Evolutionary conservation across 2,113 vertebrate species (phyloP).

Genomic region (Istiophorus platypterus): DNA sequence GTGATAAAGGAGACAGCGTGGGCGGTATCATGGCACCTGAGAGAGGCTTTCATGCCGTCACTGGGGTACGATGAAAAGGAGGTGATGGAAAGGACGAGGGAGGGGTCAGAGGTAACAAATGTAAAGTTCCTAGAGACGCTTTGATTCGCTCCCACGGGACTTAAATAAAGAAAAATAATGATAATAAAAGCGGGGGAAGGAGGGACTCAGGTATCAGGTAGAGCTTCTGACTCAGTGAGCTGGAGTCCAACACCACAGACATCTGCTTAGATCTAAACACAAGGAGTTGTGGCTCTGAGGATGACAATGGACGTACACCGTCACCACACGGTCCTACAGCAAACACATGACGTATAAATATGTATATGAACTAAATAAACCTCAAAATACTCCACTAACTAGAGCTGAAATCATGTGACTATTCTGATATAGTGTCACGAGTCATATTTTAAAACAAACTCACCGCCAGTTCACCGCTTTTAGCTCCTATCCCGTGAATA

Average conservation of each 20-base stretch:
- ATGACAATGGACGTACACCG: no score
- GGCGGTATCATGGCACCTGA: slow-evolving; percentile 2
- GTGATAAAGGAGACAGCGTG: neutral
- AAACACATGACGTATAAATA: no score
- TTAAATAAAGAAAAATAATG: neutral
- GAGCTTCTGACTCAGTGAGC: neutral
- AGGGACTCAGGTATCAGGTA: neutral
- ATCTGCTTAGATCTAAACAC: neutral
- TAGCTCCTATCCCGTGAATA: no score
- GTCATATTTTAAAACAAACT: no score
- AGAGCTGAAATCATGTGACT: no score
- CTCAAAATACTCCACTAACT: no score
- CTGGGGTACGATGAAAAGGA: neutral
- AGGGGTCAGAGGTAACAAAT: neutral
- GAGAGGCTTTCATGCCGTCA: slow-evolving; percentile 10
- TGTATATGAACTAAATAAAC: no score
- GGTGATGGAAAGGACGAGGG: neutral
- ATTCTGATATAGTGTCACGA: no score
- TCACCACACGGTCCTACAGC: no score
- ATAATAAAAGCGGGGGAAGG: neutral
- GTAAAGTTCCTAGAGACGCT: slow-evolving; percentile 16
- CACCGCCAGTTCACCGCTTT: no score
- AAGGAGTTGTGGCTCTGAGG: no score
- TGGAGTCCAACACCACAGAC: neutral
- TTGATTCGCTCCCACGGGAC: slow-evolving; percentile 20